phyloP scores from a whole-genome alignment of 2,888 invertebrate genomes.

The Dryobota labecula region DNA sequence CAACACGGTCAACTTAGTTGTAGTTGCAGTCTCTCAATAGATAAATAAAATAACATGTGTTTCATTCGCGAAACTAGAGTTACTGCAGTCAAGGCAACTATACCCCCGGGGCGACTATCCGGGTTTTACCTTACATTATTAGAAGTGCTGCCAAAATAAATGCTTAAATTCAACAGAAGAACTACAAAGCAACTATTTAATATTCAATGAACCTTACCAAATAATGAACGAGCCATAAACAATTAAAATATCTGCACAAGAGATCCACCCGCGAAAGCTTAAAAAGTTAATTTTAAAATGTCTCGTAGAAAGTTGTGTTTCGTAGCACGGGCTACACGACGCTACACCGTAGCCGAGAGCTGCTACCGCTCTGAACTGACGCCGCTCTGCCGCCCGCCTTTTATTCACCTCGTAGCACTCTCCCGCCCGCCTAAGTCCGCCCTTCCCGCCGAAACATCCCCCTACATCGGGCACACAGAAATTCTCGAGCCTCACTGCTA shows the following conservation, averaged over 20 bases:
- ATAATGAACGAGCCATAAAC: conserved; percentile 47
- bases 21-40: no score
- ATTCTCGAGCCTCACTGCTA: conserved; percentile 55
- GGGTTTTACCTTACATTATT: no score
- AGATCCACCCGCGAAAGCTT: conserved; percentile 58
- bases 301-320: conserved; percentile 71
- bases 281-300: conserved; percentile 43
- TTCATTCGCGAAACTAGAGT: no score
- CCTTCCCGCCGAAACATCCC: conserved; percentile 66
- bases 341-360: conserved; percentile 77
- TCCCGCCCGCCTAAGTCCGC: conserved; percentile 60
- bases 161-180: conserved; percentile 25
- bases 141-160: conserved; percentile 18
- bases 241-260: conserved; percentile 47
- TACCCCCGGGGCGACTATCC: no score
- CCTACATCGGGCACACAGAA: conserved; percentile 46
- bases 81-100: no score
- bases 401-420: conserved; percentile 70
- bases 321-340: conserved; percentile 72
- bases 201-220: conserved; percentile 66
- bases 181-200: conserved; percentile 46
- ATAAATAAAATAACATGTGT: no score
- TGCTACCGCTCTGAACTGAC: conserved; percentile 80
- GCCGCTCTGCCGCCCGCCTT: conserved; percentile 78
- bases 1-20: no score